These are phyloP conservation scores for Prionailurus bengalensis DNA, from an alignment of 2,113 vertebrate species.

Conservation along the genomic window DNA sequence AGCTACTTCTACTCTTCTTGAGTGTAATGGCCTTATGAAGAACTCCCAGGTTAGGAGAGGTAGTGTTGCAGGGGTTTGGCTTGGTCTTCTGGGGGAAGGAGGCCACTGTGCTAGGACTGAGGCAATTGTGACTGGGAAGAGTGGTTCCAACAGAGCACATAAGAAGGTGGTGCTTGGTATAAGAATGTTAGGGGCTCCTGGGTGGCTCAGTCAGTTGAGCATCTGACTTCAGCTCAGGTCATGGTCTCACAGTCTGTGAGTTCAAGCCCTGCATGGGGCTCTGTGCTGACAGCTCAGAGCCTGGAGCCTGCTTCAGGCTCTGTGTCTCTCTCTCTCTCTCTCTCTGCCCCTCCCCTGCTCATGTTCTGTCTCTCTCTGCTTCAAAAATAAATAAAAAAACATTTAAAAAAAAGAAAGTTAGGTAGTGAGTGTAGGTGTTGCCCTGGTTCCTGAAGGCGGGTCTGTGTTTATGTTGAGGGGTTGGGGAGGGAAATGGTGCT, in stretches of 20 bases:
- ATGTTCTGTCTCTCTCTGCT: too few species aligned
- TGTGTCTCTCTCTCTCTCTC: too few species aligned
- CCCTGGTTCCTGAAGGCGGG: neutral
- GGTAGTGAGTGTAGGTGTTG: neutral
- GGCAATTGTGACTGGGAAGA: neutral
- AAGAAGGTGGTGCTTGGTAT: neutral
- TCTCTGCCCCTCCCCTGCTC: too few species aligned
- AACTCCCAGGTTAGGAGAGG: neutral
- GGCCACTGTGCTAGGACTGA: neutral
- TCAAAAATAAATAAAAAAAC: too few species aligned
- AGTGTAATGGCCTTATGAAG: neutral
- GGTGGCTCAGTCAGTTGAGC: too few species aligned
- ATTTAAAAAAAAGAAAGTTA: neutral
- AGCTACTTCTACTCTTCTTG: neutral
- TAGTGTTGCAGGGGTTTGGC: neutral
- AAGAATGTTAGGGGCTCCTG: neutral
- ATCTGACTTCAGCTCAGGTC: too few species aligned
- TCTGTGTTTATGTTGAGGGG: neutral
- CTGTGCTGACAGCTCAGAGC: too few species aligned
- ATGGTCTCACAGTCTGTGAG: too few species aligned
- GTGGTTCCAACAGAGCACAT: neutral
- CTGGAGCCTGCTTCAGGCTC: too few species aligned
- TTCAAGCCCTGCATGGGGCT: too few species aligned
- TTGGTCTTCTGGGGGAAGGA: neutral
- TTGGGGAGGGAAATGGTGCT: neutral